Base-by-base conservation (phyloP, 2,113 vertebrate genomes). In the Danionella cerebrum region DNA sequence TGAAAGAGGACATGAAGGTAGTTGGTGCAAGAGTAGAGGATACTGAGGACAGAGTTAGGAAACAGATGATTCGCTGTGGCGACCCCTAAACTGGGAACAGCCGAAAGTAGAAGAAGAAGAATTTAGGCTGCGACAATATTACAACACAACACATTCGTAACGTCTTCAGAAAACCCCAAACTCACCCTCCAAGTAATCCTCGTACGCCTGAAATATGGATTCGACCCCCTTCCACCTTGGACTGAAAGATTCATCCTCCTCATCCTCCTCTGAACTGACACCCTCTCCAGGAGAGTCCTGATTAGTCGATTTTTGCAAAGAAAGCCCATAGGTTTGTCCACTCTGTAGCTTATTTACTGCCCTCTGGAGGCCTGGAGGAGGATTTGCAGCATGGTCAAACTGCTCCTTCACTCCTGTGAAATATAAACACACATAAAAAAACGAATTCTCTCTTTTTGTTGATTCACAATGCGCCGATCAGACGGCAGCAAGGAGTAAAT, bases 181-280 rank as follows among this genome's bases (percentile, higher is more conserved):
- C 79, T 76, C 59, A 98, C 96, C 95, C 87, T 98, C 96, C 76
- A 93, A 85, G 41, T 97, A 95, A 69, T 97, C 94, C 84, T 97
- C 94, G 86, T 98, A 98, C 57, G 96, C 94, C 85, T 96, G 94
- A 77, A 97, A 94, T 78, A 97, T 86, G 12, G 94, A 91, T 85
- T 98, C 96, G 14, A 98, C 95, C 74, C 96, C 96, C 76, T 92
- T 93, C 96, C 96, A 98, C 78, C 89, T 93, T 73, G 86, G 89
- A 74, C 80, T 78, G 52, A 90, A 88, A 60, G 77, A 82, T 5
- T 87, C 86, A 0, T 89, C 89, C 0, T 88, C 84, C 0, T 88
- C 87, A 0, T 69, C 86, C 0, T 84, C 84, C 0, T 91, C 91
- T 0, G 92, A 91, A 33, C 87, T 94, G 0, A 90, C 89, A 58